Conservation (phyloP, 2,113 vertebrate species). For the Lonchura striata region DNA sequence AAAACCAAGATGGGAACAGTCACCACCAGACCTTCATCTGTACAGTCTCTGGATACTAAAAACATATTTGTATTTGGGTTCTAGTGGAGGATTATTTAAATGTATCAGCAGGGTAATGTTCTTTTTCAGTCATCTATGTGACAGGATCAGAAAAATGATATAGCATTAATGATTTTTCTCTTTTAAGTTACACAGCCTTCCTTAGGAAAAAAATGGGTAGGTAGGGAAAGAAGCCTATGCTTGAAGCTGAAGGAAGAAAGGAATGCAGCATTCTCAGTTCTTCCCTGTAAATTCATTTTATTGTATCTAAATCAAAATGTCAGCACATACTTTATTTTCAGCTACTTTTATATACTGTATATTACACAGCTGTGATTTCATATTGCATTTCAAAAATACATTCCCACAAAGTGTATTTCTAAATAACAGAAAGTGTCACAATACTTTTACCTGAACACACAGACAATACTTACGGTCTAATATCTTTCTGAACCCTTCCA, state of each 20-base stretch:
- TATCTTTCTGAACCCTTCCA: neutral
- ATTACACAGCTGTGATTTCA: conserved; percentile 29
- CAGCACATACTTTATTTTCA: conserved; percentile 47
- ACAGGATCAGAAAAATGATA: conserved; percentile 50
- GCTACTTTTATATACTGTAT: conserved; percentile 39
- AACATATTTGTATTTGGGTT: neutral
- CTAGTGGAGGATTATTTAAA: neutral
- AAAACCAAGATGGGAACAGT: neutral
- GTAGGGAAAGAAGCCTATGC: neutral
- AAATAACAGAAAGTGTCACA: conserved; percentile 37
- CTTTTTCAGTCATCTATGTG: conserved; percentile 5
- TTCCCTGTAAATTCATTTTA: conserved; percentile 65
- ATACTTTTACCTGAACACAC: neutral
- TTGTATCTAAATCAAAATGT: conserved; percentile 64
- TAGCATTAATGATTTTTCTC: neutral
- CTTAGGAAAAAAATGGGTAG: neutral
- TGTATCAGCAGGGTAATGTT: neutral
- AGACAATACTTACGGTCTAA: neutral
- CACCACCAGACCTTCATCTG: neutral
- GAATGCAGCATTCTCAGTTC: conserved; percentile 33
- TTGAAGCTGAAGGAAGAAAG: conserved; percentile 34
- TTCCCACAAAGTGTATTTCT: neutral
- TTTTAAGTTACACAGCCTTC: conserved; percentile 32
- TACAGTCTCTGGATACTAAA: neutral
- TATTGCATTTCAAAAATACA: conserved; percentile 20